Evolutionary conservation across 2,888 invertebrate species (phyloP).

Genomic region (Oxycera nigricornis): DNA sequence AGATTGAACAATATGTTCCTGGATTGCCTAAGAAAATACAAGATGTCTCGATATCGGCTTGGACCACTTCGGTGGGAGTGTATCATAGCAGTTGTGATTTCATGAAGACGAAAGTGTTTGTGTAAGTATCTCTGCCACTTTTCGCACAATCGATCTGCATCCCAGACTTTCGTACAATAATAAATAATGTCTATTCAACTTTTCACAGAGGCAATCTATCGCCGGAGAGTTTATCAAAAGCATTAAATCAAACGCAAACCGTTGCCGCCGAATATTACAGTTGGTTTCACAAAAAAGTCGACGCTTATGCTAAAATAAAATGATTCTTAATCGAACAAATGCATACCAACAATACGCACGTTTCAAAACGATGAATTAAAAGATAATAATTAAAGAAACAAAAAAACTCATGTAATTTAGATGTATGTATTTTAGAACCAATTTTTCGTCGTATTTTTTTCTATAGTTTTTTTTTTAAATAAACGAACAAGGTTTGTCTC

Average conservation of each 20-base stretch:
- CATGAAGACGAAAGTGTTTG: slow-evolving; percentile 76
- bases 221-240: slow-evolving; percentile 77
- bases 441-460: slow-evolving; percentile 20
- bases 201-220: slow-evolving; percentile 78
- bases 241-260: slow-evolving; percentile 72
- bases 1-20: slow-evolving; percentile 77
- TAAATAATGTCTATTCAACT: too few relatives aligned
- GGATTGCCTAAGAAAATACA: slow-evolving; percentile 72
- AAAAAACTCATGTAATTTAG: slow-evolving; percentile 16
- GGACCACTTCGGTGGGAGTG: slow-evolving; percentile 63
- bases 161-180: too few relatives aligned
- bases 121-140: too few relatives aligned
- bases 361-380: slow-evolving; percentile 44
- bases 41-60: slow-evolving; percentile 62
- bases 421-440: slow-evolving; percentile 33
- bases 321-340: slow-evolving; percentile 61
- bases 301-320: slow-evolving; percentile 74
- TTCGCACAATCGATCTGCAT: too few relatives aligned
- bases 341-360: slow-evolving; percentile 15
- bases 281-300: slow-evolving; percentile 81
- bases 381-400: slow-evolving; percentile 41
- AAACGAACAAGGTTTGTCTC: not conserved
- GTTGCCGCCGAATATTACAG: slow-evolving; percentile 74
- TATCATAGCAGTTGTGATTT: slow-evolving; percentile 67
- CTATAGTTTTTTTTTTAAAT: slow-evolving; percentile 16